phyloP scores from a whole-genome alignment of 2,797 vertebrate species.

The Toxotes lorentzi region DNA sequence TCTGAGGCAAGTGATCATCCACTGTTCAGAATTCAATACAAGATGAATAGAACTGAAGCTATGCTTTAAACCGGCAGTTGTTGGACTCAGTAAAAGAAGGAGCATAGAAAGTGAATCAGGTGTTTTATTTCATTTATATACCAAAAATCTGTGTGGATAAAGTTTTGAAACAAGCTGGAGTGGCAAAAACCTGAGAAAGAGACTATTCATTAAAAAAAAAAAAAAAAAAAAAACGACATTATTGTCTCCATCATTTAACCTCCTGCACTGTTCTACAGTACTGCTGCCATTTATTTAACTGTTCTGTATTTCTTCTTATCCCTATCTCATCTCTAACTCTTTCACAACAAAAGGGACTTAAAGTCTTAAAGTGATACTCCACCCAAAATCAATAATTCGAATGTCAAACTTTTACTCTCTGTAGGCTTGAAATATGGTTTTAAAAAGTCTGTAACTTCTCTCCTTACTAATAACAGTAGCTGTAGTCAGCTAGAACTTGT shows the following conservation, averaged over 20 bases:
- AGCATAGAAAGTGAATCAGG: background rate
- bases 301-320: background rate
- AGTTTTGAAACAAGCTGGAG: conserved; percentile 26
- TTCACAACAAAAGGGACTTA: background rate
- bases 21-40: background rate
- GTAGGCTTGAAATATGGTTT: background rate
- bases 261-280: background rate
- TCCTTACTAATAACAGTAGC: background rate
- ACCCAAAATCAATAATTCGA: background rate
- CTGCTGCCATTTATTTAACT: background rate
- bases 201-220: background rate
- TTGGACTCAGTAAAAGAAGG: conserved; percentile 14
- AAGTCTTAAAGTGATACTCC: conserved; percentile 3
- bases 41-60: background rate
- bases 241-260: background rate
- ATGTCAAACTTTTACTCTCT: background rate
- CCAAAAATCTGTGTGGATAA: conserved; percentile 39
- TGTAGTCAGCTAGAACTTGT: background rate
- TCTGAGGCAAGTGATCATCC: background rate
- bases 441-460: background rate
- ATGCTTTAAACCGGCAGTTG: background rate
- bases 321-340: background rate
- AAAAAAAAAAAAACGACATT: no score
- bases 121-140: conserved; percentile 48
- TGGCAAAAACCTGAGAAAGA: conserved; percentile 38